Percentiles rank a stretch among this genome's conserved stretches.
Conservation (phyloP, 2,888 invertebrate genomes). For the Rhagonycha lutea region DNA sequence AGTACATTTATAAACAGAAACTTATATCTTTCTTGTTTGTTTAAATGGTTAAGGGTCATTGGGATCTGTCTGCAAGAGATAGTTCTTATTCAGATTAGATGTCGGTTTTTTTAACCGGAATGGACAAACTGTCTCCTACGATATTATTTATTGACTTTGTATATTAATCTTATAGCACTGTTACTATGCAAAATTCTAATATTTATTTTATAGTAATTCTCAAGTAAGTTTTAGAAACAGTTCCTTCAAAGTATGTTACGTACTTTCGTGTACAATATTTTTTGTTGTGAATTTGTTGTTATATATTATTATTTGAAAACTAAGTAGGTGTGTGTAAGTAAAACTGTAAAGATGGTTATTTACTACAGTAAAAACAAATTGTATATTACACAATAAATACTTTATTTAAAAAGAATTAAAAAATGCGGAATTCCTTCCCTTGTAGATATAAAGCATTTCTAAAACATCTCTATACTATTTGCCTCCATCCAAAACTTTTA, state of each 20-base stretch:
- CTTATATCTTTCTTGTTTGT: conserved; percentile 26
- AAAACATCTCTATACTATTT: too few relatives aligned
- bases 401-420: too few relatives aligned
- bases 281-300: not conserved
- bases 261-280: not conserved
- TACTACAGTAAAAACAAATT: too few relatives aligned
- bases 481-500: too few relatives aligned
- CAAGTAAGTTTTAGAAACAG: not conserved
- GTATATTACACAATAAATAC: too few relatives aligned
- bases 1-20: conserved; percentile 23
- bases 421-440: too few relatives aligned
- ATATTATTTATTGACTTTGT: conserved; percentile 40
- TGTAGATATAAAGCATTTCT: too few relatives aligned
- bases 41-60: conserved; percentile 36
- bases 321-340: not conserved
- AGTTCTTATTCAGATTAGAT: conserved; percentile 34
- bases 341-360: not conserved
- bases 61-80: conserved; percentile 43
- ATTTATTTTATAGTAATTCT: not conserved
- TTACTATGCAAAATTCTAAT: conserved; percentile 20
- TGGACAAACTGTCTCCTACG: conserved; percentile 26
- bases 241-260: not conserved
- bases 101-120: conserved; percentile 38
- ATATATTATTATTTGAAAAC: not conserved
- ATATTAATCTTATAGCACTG: conserved; percentile 32